Conservation (phyloP, 2,888 invertebrate genomes). For the Marasmarcha lunaedactyla region DNA sequence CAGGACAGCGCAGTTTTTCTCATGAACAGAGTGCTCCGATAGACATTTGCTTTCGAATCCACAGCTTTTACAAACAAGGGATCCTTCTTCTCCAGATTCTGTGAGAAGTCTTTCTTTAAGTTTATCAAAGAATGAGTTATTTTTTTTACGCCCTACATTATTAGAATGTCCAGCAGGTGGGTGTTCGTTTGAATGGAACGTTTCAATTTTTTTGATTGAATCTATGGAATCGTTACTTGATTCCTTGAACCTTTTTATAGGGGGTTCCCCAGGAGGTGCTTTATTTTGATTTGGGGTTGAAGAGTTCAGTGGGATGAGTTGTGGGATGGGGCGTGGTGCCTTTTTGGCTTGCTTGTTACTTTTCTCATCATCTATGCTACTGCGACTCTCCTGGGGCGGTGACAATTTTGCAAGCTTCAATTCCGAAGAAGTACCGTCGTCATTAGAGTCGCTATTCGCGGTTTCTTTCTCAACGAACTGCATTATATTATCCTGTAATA, state of each 20-base stretch:
- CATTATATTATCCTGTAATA: slow-evolving; percentile 56
- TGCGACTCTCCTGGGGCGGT: slow-evolving; percentile 25
- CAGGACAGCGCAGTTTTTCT: slow-evolving; percentile 73
- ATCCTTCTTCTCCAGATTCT: slow-evolving; percentile 73
- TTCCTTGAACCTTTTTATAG: slow-evolving; percentile 52
- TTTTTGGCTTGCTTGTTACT: slow-evolving; percentile 40
- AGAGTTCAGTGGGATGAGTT: slow-evolving; percentile 77
- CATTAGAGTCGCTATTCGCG: slow-evolving; percentile 55
- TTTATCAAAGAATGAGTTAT: slow-evolving; percentile 85
- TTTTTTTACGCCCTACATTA: slow-evolving; percentile 63
- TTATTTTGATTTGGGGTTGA: slow-evolving; percentile 54
- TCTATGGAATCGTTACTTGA: slow-evolving; percentile 20
- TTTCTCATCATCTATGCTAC: slow-evolving; percentile 33
- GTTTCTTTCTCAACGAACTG: slow-evolving; percentile 48
- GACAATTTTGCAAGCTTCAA: slow-evolving; percentile 27
- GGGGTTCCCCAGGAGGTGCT: slow-evolving; percentile 43
- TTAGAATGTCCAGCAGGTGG: too few relatives aligned
- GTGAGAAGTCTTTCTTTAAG: slow-evolving; percentile 80
- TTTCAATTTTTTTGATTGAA: slow-evolving; percentile 32
- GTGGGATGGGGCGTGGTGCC: slow-evolving; percentile 73
- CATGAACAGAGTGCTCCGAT: slow-evolving; percentile 84
- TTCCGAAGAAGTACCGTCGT: slow-evolving; percentile 29
- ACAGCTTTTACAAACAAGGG: slow-evolving; percentile 77
- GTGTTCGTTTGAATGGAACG: too few relatives aligned
- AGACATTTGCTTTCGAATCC: slow-evolving; percentile 84